phyloP scores from a whole-genome alignment of 2,888 invertebrate species.

The Leptinotarsa peninsularis region DNA sequence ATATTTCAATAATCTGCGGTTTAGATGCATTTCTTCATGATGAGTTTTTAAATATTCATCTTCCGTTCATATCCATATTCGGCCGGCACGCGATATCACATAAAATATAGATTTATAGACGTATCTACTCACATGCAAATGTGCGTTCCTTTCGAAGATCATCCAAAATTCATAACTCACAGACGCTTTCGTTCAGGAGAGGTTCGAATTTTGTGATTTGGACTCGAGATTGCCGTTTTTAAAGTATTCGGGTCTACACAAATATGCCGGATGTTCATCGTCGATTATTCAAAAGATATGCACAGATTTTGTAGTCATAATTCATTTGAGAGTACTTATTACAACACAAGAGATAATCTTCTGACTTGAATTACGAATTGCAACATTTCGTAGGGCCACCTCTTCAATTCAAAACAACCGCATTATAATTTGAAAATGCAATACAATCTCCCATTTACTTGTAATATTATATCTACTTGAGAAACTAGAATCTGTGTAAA shows the following conservation, averaged over 20 bases:
- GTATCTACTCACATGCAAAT: constrained; percentile 59
- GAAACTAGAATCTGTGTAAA: no score
- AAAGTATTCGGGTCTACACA: background rate
- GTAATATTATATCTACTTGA: no score
- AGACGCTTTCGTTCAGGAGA: background rate
- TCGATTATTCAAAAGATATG: no score
- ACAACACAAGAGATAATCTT: no score
- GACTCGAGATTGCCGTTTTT: background rate
- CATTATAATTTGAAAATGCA: no score
- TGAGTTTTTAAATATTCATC: constrained; percentile 62
- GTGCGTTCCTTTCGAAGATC: constrained; percentile 46
- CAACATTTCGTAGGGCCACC: no score
- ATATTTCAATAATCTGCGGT: constrained; percentile 59
- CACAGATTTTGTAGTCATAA: no score
- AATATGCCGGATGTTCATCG: no score
- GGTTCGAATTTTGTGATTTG: constrained; percentile 3
- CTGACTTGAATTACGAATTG: no score
- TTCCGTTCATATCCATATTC: constrained; percentile 59
- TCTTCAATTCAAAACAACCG: no score
- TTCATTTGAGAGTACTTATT: no score
- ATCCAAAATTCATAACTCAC: constrained; percentile 37
- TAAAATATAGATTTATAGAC: constrained; percentile 57
- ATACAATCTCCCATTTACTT: no score
- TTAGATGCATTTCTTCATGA: constrained; percentile 51
- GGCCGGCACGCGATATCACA: constrained; percentile 57